These are phyloP conservation scores for Nibea coibor DNA, from an alignment of 2,113 vertebrate species.

Conservation along the genomic window DNA sequence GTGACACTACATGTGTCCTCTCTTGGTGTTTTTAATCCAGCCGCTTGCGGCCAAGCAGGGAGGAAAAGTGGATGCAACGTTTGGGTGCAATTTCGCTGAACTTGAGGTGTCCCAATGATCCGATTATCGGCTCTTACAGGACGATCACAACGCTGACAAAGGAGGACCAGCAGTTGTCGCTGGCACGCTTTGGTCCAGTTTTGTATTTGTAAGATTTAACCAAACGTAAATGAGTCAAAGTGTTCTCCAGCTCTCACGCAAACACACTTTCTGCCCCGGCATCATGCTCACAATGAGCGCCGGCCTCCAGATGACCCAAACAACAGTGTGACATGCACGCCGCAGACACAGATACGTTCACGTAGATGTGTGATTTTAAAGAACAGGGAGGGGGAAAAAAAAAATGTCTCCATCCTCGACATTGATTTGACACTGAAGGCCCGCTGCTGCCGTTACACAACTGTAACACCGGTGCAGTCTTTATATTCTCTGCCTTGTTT, in stretches of 20 bases:
- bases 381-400: too few species aligned
- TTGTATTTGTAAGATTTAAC: too few species aligned
- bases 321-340: background rate
- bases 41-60: background rate
- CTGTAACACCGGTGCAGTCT: background rate
- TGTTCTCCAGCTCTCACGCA: background rate
- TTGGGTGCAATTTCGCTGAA: slow-evolving; percentile 23
- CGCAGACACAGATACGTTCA: background rate
- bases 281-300: background rate
- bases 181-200: background rate
- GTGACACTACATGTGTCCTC: slow-evolving; percentile 26
- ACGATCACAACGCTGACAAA: background rate
- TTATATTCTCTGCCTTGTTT: slow-evolving; percentile 20
- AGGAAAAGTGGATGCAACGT: background rate
- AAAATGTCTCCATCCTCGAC: background rate
- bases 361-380: background rate
- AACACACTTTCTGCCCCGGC: background rate
- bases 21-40: slow-evolving; percentile 4
- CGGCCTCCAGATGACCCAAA: background rate
- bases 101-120: slow-evolving; percentile 25
- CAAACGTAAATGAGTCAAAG: too few species aligned
- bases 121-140: background rate
- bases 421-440: background rate
- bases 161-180: slow-evolving; percentile 53
- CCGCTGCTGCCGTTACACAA: background rate